phyloP scores from a whole-genome alignment of 2,797 vertebrate genomes.

The Somateria mollissima region DNA sequence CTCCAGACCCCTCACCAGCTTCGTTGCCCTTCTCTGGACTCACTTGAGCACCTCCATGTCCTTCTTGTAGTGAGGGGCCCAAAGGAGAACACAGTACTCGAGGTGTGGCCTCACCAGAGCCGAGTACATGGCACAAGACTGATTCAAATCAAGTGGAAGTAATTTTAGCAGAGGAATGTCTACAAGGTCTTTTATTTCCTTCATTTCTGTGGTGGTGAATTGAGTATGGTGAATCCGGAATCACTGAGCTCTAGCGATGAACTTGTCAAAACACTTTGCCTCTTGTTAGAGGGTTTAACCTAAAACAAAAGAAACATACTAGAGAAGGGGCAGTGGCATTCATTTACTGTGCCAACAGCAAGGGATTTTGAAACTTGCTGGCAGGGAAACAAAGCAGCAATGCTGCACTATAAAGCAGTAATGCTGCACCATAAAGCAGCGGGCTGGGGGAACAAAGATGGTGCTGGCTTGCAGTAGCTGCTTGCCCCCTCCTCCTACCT shows the following conservation, averaged over 20 bases:
- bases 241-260: neutral
- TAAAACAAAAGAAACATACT: neutral
- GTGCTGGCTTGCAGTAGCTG: neutral
- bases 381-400: accelerated
- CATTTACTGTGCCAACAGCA: accelerated
- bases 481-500: accelerated
- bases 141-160: neutral
- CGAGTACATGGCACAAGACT: neutral
- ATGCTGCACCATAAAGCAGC: neutral
- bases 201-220: neutral
- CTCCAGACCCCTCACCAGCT: too few species aligned
- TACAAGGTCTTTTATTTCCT: neutral
- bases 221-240: neutral
- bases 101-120: too few species aligned
- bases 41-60: too few species aligned
- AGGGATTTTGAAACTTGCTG: neutral
- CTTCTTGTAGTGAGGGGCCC: too few species aligned
- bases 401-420: too few species aligned
- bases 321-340: neutral
- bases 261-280: neutral
- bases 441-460: neutral
- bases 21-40: too few species aligned
- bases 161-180: neutral
- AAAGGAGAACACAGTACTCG: too few species aligned
- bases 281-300: neutral